A percentile compares a stretch with the other conserved stretches of the same genome.
phyloP scores from a whole-genome alignment of 2,797 vertebrate species.

The Phoxinus dragarum region DNA sequence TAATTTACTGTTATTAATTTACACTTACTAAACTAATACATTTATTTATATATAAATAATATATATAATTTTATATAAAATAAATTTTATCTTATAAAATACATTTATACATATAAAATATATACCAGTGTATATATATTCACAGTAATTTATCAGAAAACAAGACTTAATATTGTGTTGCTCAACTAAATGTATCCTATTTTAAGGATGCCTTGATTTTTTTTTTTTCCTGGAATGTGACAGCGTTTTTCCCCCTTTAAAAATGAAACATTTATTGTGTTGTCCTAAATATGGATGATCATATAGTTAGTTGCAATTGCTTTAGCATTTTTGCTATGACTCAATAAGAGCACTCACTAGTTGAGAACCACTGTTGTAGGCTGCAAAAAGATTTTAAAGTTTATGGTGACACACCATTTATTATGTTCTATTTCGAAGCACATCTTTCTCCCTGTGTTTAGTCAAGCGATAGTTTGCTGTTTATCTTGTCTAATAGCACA shows the following conservation, averaged over 20 bases:
- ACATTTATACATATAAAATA: too few species aligned
- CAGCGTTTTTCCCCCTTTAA: not conserved
- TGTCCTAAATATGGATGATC: not conserved
- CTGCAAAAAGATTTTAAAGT: not conserved
- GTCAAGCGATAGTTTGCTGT: constrained; percentile 33
- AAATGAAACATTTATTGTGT: not conserved
- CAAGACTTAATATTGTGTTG: too few species aligned
- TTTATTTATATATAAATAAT: too few species aligned
- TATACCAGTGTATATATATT: too few species aligned
- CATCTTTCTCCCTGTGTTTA: constrained; percentile 32
- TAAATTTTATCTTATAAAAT: too few species aligned
- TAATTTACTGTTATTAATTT: too few species aligned
- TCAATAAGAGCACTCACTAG: not conserved
- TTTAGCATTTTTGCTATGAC: not conserved
- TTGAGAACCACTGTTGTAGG: not conserved
- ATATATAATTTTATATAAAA: too few species aligned
- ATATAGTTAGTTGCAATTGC: not conserved
- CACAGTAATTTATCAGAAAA: too few species aligned
- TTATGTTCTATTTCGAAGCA: constrained; percentile 29
- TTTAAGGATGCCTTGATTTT: too few species aligned
- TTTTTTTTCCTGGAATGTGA: too few species aligned
- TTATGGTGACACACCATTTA: constrained; percentile 23
- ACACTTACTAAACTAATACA: too few species aligned
- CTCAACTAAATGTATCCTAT: too few species aligned
- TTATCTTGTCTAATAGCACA: constrained; percentile 45